Conservation (phyloP, 2,888 invertebrate species). For the Myathropa florea region DNA sequence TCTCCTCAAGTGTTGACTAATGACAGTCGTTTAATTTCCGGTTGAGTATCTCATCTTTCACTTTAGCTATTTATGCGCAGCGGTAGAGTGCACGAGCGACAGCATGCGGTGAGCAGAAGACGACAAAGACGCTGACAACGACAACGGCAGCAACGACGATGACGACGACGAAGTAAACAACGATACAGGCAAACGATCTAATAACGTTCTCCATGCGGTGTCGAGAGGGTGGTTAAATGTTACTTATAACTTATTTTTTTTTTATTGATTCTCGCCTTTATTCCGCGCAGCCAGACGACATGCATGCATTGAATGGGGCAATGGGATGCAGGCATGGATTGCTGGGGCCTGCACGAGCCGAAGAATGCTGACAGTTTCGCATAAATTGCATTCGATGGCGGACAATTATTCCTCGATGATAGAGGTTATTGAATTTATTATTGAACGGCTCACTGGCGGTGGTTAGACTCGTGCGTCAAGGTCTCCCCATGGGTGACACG, state of each 20-base stretch:
- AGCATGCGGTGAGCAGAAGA: not conserved
- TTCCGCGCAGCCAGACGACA: not conserved
- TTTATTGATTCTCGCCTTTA: slow-evolving; percentile 27
- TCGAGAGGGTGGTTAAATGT: slow-evolving; percentile 18
- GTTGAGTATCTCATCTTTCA: slow-evolving; percentile 54
- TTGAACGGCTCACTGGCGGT: slow-evolving; percentile 5
- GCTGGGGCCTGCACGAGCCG: not conserved
- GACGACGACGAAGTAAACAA: not conserved
- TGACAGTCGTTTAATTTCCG: slow-evolving; percentile 47
- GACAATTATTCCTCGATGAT: slow-evolving; percentile 50
- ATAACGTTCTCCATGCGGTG: slow-evolving; percentile 13
- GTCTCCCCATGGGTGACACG: not conserved
- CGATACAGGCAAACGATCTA: slow-evolving; percentile 33
- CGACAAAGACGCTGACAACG: not conserved
- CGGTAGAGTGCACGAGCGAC: not conserved
- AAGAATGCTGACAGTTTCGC: slow-evolving; percentile 36
- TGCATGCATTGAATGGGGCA: not conserved
- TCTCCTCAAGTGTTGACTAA: slow-evolving; percentile 11
- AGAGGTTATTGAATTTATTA: slow-evolving; percentile 63
- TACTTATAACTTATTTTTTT: slow-evolving; percentile 9
- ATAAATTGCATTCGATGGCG: slow-evolving; percentile 47
- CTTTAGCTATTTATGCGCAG: slow-evolving; percentile 31
- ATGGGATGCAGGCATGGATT: not conserved
- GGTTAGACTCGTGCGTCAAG: not conserved
- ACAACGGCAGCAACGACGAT: too few relatives aligned